Evolutionary conservation across 2,797 vertebrate species (phyloP), one percentile per base, ranked within the genome.

Genomic region (Erethizon dorsatum): DNA sequence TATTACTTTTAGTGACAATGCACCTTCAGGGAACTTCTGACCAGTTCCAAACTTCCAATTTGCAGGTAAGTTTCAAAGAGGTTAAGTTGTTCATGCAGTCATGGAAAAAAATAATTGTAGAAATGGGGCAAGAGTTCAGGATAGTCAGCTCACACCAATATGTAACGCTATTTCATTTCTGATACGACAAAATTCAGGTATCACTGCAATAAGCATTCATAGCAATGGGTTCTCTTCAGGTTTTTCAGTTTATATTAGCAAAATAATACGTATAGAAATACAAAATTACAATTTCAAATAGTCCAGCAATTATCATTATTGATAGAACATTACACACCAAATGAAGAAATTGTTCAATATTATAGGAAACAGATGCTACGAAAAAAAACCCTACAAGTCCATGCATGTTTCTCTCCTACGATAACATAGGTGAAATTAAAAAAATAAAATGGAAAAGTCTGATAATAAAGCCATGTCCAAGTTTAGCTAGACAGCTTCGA

Each of bases 231-330:
- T 33, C 26, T 65, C 79, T 83, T 88, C 67, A 37, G 24, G 12
- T 31, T 91, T 95, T 96, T 80, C 18, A 24, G 77, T 37, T 80
- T 80, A 80, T 83, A 47, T 82, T 90, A 90, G 18, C 59, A 82
- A 88, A 97, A 92, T 61, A 83, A 73, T 37, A 83, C 26, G 57
- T 50, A 65, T 12, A 37, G 18, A 89, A n/a, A 12, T 18, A 37
- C 0, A 83, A 18, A 85, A 86, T 0, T 85, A 47, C 15, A 82
- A 75, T 83, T 94, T 94, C 59, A 94, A 94, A 88, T 83, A 91
- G 14, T 41, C 56, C 12, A 79, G 52, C 77, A 96, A 73, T 59
- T 89, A 86, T 79, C 24, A 73, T 77, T 71, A 90, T 14, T 37
- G 45, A 79, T 37, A 63, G 33, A 85, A 13, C 50, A 14, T 45